phyloP scores from a whole-genome alignment of 1,140 invertebrate species.

The Ctenoplectra terminalis region DNA sequence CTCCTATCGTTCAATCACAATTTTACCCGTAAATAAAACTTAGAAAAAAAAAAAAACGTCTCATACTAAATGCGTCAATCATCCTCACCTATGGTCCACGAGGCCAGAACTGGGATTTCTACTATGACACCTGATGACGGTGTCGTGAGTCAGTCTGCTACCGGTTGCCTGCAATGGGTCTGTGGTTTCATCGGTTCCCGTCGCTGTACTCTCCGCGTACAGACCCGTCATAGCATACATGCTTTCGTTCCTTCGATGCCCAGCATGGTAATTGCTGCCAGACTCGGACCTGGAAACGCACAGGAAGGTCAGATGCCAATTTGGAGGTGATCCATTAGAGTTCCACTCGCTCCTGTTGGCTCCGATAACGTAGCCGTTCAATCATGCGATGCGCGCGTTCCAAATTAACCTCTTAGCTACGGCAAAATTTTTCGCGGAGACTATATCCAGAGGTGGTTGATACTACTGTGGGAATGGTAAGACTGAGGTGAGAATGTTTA shows the following conservation, averaged over 20 bases:
- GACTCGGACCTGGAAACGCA: slow-evolving; percentile 76
- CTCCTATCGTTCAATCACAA: too few species aligned
- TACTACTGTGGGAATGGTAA: too few species aligned
- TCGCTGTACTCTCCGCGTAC: slow-evolving; percentile 87
- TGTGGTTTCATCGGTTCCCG: slow-evolving; percentile 67
- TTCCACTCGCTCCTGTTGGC: not conserved
- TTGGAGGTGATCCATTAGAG: slow-evolving; percentile 17
- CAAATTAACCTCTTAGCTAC: too few species aligned
- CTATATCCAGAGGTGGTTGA: too few species aligned
- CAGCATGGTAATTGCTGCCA: slow-evolving; percentile 81
- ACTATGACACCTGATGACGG: slow-evolving; percentile 89
- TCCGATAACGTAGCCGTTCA: not conserved
- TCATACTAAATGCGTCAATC: not conserved
- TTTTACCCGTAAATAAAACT: too few species aligned
- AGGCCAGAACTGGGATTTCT: slow-evolving; percentile 89
- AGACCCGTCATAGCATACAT: slow-evolving; percentile 94
- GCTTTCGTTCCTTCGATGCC: slow-evolving; percentile 90
- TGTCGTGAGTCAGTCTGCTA: slow-evolving; percentile 82
- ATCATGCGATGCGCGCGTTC: too few species aligned
- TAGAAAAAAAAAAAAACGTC: too few species aligned
- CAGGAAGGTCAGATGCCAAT: slow-evolving; percentile 22
- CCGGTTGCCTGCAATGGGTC: slow-evolving; percentile 78
- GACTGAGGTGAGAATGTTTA: too few species aligned
- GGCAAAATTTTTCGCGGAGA: too few species aligned
- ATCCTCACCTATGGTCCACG: slow-evolving; percentile 85